A percentile compares a stretch with the other conserved stretches of the same genome.
These are phyloP conservation scores for Drosophila kuntzei DNA, from an alignment of 2,888 invertebrate species.

Conservation along the genomic window DNA sequence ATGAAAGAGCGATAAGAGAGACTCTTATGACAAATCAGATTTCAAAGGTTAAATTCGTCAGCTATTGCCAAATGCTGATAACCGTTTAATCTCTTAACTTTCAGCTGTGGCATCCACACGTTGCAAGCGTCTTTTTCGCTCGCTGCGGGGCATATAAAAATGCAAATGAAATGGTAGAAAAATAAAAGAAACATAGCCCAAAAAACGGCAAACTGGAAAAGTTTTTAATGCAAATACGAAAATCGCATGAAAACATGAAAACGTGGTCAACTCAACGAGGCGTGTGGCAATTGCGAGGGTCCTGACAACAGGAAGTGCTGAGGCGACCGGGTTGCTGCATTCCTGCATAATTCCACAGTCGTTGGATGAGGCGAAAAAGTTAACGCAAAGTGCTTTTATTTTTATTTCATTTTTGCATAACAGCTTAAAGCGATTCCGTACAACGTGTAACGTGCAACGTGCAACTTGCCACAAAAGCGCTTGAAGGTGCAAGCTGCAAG, in stretches of 20 bases:
- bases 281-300: constrained; percentile 55
- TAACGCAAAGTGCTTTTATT: constrained; percentile 65
- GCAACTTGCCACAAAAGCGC: constrained; percentile 10
- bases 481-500: constrained; percentile 24
- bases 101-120: constrained; percentile 17
- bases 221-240: constrained; percentile 77
- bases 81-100: constrained; percentile 44
- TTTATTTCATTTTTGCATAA: constrained; percentile 41
- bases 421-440: constrained; percentile 49
- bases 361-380: constrained; percentile 59
- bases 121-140: constrained; percentile 8
- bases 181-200: constrained; percentile 59
- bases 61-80: constrained; percentile 32
- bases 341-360: constrained; percentile 66
- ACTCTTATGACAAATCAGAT: not conserved
- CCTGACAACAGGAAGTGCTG: constrained; percentile 53
- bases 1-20: constrained; percentile 3
- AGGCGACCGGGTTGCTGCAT: constrained; percentile 26
- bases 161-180: constrained; percentile 59
- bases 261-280: constrained; percentile 54
- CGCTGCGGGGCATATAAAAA: constrained; percentile 47
- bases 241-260: constrained; percentile 68
- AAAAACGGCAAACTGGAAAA: constrained; percentile 62
- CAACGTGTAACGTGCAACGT: constrained; percentile 4
- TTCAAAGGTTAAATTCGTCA: constrained; percentile 1